Evolutionary conservation across 2,888 invertebrate genomes (phyloP).

Genomic region (Dryococelus australis): DNA sequence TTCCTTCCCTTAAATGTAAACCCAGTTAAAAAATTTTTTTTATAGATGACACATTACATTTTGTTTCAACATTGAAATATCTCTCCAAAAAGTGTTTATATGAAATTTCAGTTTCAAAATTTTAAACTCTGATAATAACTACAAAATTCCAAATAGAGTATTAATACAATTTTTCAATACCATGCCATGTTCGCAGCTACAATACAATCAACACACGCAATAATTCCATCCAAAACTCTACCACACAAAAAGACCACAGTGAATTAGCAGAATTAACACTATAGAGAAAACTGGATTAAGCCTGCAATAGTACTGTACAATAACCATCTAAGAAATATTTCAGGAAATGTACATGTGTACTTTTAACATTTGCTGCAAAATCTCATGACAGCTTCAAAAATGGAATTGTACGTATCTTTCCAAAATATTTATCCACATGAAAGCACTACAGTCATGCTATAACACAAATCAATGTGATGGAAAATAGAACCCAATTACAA

Average conservation of each 20-base stretch:
- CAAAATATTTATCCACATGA: background rate
- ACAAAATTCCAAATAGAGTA: background rate
- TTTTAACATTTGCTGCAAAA: background rate
- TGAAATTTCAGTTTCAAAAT: background rate
- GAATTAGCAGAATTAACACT: background rate
- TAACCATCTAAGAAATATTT: background rate
- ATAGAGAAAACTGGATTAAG: background rate
- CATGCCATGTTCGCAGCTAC: background rate
- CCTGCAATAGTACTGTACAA: background rate
- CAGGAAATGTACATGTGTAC: background rate
- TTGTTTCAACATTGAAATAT: background rate
- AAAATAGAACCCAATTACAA: background rate
- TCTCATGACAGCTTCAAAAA: background rate
- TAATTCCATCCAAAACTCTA: background rate
- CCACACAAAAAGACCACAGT: background rate
- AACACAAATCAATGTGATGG: background rate
- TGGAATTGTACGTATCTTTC: background rate
- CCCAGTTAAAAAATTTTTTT: background rate
- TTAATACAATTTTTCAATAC: background rate
- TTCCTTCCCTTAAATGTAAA: background rate
- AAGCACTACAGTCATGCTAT: background rate
- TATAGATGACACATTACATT: background rate
- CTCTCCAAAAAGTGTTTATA: background rate
- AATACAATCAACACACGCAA: background rate
- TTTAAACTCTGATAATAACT: background rate